Evolutionary conservation across 2,797 vertebrate species (phyloP).

Genomic region (Hypotaenidia philippensis): DNA sequence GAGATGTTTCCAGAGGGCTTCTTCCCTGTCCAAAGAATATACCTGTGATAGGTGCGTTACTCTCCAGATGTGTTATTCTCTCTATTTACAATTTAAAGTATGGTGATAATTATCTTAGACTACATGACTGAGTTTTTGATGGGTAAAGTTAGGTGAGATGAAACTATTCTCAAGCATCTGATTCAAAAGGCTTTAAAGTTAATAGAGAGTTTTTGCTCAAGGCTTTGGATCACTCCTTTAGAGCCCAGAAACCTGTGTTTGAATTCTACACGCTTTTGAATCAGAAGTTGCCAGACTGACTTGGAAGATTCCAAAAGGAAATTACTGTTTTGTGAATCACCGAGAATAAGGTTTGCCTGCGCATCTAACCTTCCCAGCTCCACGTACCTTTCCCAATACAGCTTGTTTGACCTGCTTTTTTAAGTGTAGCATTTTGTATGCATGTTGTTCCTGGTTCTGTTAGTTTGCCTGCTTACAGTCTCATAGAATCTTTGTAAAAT

Average conservation of each 20-base stretch:
- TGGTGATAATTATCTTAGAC: background rate
- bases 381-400: background rate
- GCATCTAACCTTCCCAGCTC: background rate
- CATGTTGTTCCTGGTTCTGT: background rate
- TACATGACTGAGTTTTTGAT: background rate
- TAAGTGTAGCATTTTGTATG: background rate
- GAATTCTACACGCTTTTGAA: background rate
- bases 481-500: background rate
- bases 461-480: background rate
- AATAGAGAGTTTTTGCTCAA: background rate
- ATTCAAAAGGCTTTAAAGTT: background rate
- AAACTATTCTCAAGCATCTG: background rate
- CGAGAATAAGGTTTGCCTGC: background rate
- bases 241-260: background rate
- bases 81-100: background rate
- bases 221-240: background rate
- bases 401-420: conserved; percentile 14
- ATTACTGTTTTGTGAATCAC: background rate
- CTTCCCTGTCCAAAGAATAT: background rate
- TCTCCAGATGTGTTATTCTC: background rate
- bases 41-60: background rate
- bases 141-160: background rate
- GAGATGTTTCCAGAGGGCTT: background rate
- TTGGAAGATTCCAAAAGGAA: background rate
- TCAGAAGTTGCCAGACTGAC: background rate